Base-by-base conservation (phyloP, 2,113 vertebrate genomes). In the Cathartes aura region DNA sequence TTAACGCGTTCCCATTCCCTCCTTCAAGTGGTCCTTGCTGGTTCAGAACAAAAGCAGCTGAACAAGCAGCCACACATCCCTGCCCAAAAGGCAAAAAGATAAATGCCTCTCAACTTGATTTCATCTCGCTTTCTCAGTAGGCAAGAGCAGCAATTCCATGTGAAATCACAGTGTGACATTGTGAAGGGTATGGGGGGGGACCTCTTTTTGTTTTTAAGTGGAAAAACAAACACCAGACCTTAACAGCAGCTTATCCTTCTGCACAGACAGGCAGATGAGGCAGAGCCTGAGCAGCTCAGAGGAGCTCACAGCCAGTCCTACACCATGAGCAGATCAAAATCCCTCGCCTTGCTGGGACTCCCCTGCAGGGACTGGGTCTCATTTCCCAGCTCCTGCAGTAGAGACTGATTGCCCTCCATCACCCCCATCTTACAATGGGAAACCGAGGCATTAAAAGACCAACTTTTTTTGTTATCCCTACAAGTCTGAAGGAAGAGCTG, bases 271-370 rank as follows among this genome's bases (percentile, higher is more conserved):
- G 26, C 60, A 56, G 30, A 38, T 0, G 12, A 52, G 48, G 53
- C 73, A 93, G 71, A 45, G 30, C 40, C 53, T 4, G 24, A 29
- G 40, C 0, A 0, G 34, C 60, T 58, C 50, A 15, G 74, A 60
- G 34, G 15, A 48, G 15, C 34, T 64, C 53, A 15, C 17, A 42
- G 66, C 22, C 56, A 18, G n/a, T 4, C 38, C 45, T 48, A 18
- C 15, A 6, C 5, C 40, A 15, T 0, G 1, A 40, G 50, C 48
- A 64, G 18, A 6, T 19, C 30, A 40, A 15, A 8, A 1, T 47
- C 12, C 45, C 4, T 16, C 4, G 3, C 16, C 16, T 62, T 13
- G 0, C 60, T 40, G 71, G 55, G 40, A 18, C 24, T 27, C 15
- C 19, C 27, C 55, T 21, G 13, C 26, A 4, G 8, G 34, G 9